Conservation (phyloP, 2,113 vertebrate species). For the Baryphthengus martii region DNA sequence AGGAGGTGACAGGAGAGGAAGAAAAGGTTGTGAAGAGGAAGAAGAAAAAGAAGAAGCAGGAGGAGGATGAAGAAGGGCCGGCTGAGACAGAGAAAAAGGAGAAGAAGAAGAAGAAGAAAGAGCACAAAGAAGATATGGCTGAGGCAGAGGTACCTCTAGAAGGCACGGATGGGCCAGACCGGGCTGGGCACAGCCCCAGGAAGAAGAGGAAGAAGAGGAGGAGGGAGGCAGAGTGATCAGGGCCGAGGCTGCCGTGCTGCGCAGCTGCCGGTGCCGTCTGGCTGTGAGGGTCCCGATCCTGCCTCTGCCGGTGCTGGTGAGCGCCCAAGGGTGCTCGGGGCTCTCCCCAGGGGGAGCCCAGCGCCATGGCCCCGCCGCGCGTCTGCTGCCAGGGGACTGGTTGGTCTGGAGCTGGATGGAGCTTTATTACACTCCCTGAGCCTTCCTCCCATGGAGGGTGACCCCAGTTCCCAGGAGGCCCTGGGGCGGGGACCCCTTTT, state of each 20-base stretch:
- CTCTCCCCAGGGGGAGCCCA: not conserved
- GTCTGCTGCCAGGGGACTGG: not conserved
- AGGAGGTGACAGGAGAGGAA: not conserved
- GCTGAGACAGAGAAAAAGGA: not conserved
- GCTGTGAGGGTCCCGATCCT: not conserved
- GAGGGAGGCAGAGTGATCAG: not conserved
- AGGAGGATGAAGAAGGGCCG: not conserved
- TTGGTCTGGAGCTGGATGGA: not conserved
- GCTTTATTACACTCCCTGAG: not conserved
- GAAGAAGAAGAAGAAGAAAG: not conserved
- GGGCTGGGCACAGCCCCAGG: not conserved
- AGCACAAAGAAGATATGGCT: not conserved
- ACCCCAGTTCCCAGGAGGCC: no score
- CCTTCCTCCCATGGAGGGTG: not conserved
- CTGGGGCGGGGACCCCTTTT: not conserved
- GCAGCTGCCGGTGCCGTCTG: not conserved
- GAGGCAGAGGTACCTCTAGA: not conserved
- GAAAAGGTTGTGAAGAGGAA: not conserved
- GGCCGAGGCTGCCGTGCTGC: not conserved
- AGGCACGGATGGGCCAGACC: not conserved
- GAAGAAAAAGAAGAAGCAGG: not conserved
- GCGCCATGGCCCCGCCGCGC: not conserved
- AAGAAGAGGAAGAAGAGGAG: conserved; percentile 40
- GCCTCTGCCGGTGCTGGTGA: not conserved
- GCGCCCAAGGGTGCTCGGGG: not conserved